A percentile compares a stretch with the other conserved stretches of the same genome.
Conservation (phyloP, 2,888 invertebrate species). For the Microctonus hyperodae region DNA sequence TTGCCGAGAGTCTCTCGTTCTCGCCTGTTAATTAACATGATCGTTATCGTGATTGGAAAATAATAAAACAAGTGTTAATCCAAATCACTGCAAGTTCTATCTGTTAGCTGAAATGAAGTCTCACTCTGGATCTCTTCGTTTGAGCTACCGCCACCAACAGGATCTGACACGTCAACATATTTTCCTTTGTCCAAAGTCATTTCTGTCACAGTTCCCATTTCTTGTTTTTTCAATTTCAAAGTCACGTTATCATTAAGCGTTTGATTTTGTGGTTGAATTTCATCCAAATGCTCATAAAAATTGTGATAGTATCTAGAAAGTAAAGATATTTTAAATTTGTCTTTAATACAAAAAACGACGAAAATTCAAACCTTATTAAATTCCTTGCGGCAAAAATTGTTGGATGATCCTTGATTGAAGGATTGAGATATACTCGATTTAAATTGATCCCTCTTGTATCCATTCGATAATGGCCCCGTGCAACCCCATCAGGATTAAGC, state of each 20-base stretch:
- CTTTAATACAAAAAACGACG: conserved; percentile 16
- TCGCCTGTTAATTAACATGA: conserved; percentile 10
- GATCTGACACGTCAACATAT: conserved; percentile 33
- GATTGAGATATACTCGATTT: conserved; percentile 86
- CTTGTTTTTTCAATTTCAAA: conserved; percentile 39
- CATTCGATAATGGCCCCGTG: conserved; percentile 84
- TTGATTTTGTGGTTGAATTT: conserved; percentile 41
- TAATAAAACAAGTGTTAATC: not conserved
- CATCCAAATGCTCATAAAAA: conserved; percentile 71
- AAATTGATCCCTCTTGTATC: conserved; percentile 88
- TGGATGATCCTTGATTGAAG: conserved; percentile 77
- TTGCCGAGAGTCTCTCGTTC: too few relatives aligned
- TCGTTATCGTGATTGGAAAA: not conserved
- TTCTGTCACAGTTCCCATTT: conserved; percentile 43
- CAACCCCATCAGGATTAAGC: conserved; percentile 91
- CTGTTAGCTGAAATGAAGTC: not conserved
- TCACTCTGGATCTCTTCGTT: conserved; percentile 16
- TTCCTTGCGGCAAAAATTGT: conserved; percentile 86
- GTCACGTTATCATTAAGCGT: conserved; percentile 37
- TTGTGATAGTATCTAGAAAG: conserved; percentile 73
- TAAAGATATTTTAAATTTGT: conserved; percentile 18
- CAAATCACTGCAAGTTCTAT: not conserved
- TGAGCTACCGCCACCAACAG: conserved; percentile 1
- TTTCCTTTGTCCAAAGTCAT: conserved; percentile 55
- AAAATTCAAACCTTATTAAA: conserved; percentile 72